Percentiles rank a stretch among this genome's conserved stretches.
Conservation (phyloP, 2,797 vertebrate genomes). For the Phrynocephalus vlangalii region DNA sequence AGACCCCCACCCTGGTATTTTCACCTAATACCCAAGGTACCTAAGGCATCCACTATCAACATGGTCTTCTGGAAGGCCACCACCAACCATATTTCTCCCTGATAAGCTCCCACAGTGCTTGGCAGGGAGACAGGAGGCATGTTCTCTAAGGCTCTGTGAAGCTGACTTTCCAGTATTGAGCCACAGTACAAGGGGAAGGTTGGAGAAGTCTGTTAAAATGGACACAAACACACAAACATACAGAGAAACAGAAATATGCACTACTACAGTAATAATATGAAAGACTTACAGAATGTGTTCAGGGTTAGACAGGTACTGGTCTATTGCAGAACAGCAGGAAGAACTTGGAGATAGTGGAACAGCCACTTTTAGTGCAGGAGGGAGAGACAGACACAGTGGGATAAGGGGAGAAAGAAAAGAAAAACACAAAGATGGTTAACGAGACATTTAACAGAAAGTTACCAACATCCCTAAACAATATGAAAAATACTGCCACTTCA, state of each 20-base stretch:
- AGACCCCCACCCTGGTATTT: not conserved
- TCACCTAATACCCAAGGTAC: not conserved
- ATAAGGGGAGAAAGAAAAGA: constrained; percentile 62
- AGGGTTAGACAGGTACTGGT: constrained; percentile 92
- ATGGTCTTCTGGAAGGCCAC: not conserved
- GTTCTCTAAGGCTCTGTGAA: not conserved
- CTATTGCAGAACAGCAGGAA: constrained; percentile 96
- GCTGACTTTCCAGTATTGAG: not conserved
- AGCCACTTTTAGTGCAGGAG: constrained; percentile 84
- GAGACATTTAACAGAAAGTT: constrained; percentile 25
- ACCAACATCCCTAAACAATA: not conserved
- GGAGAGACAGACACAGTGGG: constrained; percentile 66
- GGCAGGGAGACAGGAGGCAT: too few species aligned
- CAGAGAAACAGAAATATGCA: not conserved
- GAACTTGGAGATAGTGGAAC: constrained; percentile 94
- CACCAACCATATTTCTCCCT: not conserved
- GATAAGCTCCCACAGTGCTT: too few species aligned
- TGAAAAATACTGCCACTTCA: not conserved
- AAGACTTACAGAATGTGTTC: constrained; percentile 79
- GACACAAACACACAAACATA: constrained; percentile 31
- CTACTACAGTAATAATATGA: constrained; percentile 66
- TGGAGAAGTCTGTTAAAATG: not conserved
- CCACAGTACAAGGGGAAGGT: not conserved
- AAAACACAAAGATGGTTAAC: constrained; percentile 74
- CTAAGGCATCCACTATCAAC: not conserved